Evolutionary conservation across 2,113 vertebrate genomes (phyloP).

Genomic region (Amblyornis subalaris): DNA sequence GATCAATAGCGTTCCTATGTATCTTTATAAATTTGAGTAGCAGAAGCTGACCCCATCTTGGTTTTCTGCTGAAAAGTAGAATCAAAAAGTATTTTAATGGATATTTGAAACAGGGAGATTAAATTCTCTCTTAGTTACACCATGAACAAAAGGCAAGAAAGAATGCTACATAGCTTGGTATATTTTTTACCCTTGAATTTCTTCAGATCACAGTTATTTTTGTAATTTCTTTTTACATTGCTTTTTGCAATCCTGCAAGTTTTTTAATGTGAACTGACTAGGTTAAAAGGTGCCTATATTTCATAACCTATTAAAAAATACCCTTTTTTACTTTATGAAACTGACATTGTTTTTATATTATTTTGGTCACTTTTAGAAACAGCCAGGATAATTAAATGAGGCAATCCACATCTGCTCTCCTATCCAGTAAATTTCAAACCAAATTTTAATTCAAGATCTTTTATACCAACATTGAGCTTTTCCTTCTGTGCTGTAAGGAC

Average conservation of each 20-base stretch:
- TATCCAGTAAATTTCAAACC: background rate
- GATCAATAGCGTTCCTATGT: constrained; percentile 18
- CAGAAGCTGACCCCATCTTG: constrained; percentile 17
- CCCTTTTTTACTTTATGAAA: background rate
- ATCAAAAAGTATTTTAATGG: constrained; percentile 17
- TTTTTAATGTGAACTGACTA: background rate
- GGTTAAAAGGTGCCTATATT: background rate
- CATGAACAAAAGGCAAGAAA: background rate
- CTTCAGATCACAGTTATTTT: background rate
- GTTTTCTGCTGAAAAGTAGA: constrained; percentile 48
- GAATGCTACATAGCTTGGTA: background rate
- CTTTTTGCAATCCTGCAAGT: background rate
- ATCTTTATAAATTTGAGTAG: constrained; percentile 51
- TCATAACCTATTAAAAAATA: background rate
- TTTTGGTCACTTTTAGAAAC: background rate
- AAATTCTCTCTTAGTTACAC: background rate
- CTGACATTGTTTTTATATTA: background rate
- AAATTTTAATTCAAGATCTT: background rate
- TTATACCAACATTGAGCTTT: background rate
- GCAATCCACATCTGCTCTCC: background rate
- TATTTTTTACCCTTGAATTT: background rate
- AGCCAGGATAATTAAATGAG: background rate
- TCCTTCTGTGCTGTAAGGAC: background rate
- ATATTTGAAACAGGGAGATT: constrained; percentile 30
- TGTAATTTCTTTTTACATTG: background rate